These are phyloP conservation scores for Drosophila baimaii DNA, from an alignment of 1,140 invertebrate genomes.

Conservation along the genomic window DNA sequence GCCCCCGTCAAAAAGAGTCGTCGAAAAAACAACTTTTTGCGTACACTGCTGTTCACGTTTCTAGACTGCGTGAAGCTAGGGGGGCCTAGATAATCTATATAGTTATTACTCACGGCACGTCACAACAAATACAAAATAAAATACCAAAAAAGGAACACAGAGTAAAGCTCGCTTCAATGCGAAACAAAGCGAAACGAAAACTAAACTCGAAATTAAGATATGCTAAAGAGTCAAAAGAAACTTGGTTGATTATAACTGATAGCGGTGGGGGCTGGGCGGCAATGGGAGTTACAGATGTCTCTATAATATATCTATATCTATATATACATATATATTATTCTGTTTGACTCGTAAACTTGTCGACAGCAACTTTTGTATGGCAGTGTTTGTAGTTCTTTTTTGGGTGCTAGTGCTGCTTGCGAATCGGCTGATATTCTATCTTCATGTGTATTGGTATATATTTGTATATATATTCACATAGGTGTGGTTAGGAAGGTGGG, in stretches of 20 bases:
- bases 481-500: conserved; percentile 10
- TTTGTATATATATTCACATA: conserved; percentile 17
- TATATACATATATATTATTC: conserved; percentile 8
- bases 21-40: conserved; percentile 16
- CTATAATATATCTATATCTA: neutral
- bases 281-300: conserved; percentile 9
- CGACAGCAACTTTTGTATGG: conserved; percentile 67
- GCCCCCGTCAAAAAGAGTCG: neutral
- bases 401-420: conserved; percentile 51
- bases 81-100: conserved; percentile 58
- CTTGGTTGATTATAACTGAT: conserved; percentile 50
- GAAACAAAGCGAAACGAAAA: conserved; percentile 57
- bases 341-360: conserved; percentile 67
- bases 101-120: conserved; percentile 80
- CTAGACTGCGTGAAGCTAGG: conserved; percentile 12
- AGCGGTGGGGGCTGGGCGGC: conserved; percentile 4
- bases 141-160: conserved; percentile 39
- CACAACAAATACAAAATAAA: conserved; percentile 71
- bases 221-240: conserved; percentile 71
- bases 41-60: conserved; percentile 40
- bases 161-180: conserved; percentile 23
- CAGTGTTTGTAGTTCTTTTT: conserved; percentile 41
- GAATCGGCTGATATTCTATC: conserved; percentile 77
- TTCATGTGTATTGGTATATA: conserved; percentile 34
- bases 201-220: conserved; percentile 77